These are phyloP conservation scores for Hirundo rustica DNA, from an alignment of 2,797 vertebrate genomes.

Conservation along the genomic window DNA sequence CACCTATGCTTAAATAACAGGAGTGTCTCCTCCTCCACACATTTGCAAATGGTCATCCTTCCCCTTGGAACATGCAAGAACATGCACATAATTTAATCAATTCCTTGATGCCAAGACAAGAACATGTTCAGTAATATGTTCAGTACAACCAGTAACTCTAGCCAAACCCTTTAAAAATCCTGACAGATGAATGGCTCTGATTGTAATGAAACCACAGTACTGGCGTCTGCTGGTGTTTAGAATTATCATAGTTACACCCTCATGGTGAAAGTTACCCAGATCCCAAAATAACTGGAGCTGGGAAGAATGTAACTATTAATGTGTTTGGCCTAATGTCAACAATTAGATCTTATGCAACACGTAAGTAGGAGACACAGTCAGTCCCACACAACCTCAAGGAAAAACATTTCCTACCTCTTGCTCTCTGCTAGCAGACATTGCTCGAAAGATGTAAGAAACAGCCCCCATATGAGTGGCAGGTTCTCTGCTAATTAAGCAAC, in stretches of 20 bases:
- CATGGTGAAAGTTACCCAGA: neutral
- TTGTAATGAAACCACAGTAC: neutral
- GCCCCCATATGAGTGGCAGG: neutral
- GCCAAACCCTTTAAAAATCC: neutral
- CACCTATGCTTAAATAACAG: neutral
- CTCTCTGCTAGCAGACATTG: neutral
- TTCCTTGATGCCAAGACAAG: neutral
- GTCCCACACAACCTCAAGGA: neutral
- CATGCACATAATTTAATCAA: neutral
- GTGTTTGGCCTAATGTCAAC: neutral
- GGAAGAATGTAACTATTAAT: neutral
- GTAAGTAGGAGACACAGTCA: neutral
- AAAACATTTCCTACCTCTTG: neutral
- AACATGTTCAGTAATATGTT: neutral
- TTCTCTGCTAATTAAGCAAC: neutral
- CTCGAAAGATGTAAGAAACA: neutral
- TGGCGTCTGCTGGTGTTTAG: neutral
- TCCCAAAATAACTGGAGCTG: neutral
- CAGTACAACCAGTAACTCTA: neutral
- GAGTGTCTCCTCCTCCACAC: neutral
- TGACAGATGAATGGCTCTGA: neutral
- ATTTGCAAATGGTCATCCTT: neutral
- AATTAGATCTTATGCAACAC: neutral
- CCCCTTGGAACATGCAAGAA: neutral
- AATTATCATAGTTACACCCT: neutral